Evolutionary conservation across 2,888 invertebrate species (phyloP), one percentile per base, ranked within the genome.

Genomic region (Metopia argyrocephala): DNA sequence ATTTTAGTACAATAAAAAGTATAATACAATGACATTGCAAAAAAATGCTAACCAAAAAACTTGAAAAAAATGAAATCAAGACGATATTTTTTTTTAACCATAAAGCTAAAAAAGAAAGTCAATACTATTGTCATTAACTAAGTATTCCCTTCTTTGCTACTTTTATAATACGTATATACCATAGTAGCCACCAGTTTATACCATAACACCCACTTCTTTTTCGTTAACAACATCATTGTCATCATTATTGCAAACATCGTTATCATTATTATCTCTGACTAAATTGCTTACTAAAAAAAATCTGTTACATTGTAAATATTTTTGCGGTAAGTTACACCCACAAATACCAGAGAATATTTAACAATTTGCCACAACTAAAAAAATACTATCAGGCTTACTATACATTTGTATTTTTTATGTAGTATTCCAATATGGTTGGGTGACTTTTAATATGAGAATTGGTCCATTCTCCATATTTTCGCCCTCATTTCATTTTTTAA

Each of bases 391-490:
- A 38, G 15, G 15, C 38, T 38, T 38, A 15, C 15, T 12, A 9
- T 2, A 38, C 0, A 12, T 9, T 21, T 48, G 2, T 21, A 23
- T 28, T 15, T 62, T 38, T 65, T 38, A 23, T 64, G 57, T 28
- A 66, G 50, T 50, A 61, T 75, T 65, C 59, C 31, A 59, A 18
- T 61, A 70, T 75, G 79, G 70, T 65, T 75, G 75, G 79, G 31
- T 70, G 75, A 68, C 64, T 76, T 69, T 73, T 76, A 68, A 64
- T 73, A 76, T 38, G 38, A 31, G 38, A 38, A 38, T 76, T 45
- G 62, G 76, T 68, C 76, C 76, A 80, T 80, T 80, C 76, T 80
- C 79, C 74, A 76, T 73, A 80, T 68, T 80, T 79, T 73, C 71
- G 76, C 57, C 45, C 64, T 80, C 68, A 68, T 76, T 73, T 78